Base-by-base conservation (phyloP, 2,113 vertebrate species). In the Hyla sarda region DNA sequence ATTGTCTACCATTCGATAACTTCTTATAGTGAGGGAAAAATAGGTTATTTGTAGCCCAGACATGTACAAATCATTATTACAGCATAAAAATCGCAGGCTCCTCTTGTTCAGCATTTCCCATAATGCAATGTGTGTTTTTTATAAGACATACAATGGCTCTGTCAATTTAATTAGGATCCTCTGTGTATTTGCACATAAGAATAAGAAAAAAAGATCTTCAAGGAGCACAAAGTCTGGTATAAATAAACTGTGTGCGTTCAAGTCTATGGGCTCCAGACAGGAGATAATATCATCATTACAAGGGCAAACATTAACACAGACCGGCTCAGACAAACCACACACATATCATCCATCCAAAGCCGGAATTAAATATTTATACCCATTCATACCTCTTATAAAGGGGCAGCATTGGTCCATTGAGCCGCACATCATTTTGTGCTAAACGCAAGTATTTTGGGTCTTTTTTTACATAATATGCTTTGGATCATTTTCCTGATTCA, bases 231-330 rank as follows among this genome's bases (percentile, higher is more conserved):
- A 60, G 75, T 72, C 62, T 56, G 45, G 25, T 58, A 73, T 86
- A 73, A 81, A 73, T 72, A 80, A 69, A 86, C 77, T 6, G 62
- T 12, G 65, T 48, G 76, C 65, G 34, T 72, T 58, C 85, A 60
- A 82, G 78, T 72, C 54, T 50, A 32, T 30, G 37, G 50, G 54
- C 34, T 62, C 71, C 21, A 73, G 58, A 37, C 77, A 41, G 34
- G 32, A 72, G 85, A 86, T 86, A 86, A 86, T 73, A 74, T 81
- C 76, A 73, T 81, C 52, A 86, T 86, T 73, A 86, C 65, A 79
- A 86, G 84, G 84, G 84, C 84, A 86, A 86, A 86, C 84, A 86
- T 79, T 79, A 86, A 72, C 76, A 86, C 25, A 62, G 77, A 25
- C 52, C 78, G 11, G 56, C 65, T 60, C 34, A 58, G 67, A 86